Conservation (phyloP, 1,140 invertebrate species). For the Drosophila santomea region DNA sequence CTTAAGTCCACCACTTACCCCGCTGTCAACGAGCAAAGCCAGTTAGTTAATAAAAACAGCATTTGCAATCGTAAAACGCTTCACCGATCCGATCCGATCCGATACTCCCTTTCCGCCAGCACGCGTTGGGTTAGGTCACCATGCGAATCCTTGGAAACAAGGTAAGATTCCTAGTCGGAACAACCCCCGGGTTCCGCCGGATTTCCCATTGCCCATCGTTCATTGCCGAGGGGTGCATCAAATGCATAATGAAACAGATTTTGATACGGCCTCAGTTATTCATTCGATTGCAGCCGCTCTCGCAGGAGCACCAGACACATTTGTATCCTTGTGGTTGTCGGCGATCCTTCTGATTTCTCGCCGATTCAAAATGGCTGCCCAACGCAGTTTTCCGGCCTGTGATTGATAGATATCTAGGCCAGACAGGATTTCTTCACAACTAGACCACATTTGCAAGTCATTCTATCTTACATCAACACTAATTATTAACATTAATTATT, state of each 20-base stretch:
- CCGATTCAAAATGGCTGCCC: constrained; percentile 26
- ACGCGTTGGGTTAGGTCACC: constrained; percentile 59
- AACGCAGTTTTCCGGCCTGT: background rate
- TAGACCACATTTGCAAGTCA: too few relatives aligned
- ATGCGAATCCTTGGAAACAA: constrained; percentile 12
- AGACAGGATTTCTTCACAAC: background rate
- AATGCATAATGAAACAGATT: constrained; percentile 60
- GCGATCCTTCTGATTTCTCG: constrained; percentile 35
- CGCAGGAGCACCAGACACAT: constrained; percentile 52
- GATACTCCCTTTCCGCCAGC: constrained; percentile 7
- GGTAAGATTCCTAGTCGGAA: constrained; percentile 18
- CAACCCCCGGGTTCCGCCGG: constrained; percentile 41
- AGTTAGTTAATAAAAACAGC: constrained; percentile 70
- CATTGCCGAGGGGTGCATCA: constrained; percentile 25
- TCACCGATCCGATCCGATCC: constrained; percentile 10
- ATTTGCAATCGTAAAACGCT: constrained; percentile 72
- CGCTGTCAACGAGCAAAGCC: constrained; percentile 53
- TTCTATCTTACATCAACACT: too few relatives aligned
- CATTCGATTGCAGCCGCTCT: constrained; percentile 43
- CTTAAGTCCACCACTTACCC: constrained; percentile 54
- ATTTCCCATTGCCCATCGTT: too few relatives aligned
- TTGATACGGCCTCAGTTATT: constrained; percentile 58
- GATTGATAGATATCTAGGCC: background rate
- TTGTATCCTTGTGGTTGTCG: constrained; percentile 60
- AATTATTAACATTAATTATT: too few relatives aligned